Evolutionary conservation across 2,888 invertebrate genomes (phyloP).

Genomic region (Phaonia tiefii): DNA sequence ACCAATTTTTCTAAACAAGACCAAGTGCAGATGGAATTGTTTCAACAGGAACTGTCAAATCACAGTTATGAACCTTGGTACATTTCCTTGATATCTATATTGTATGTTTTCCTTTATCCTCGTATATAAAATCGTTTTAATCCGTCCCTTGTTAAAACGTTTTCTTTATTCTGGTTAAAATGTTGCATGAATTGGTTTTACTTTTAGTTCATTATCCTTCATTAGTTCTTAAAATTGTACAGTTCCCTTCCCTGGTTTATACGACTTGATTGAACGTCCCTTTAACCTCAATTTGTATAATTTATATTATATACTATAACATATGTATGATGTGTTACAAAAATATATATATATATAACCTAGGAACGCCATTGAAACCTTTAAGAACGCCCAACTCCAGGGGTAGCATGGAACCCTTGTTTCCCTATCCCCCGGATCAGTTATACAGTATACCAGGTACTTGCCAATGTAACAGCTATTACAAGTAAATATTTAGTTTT

Average conservation of each 20-base stretch:
- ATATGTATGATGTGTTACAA: constrained; percentile 28
- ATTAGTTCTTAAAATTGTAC: constrained; percentile 11
- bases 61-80: no score
- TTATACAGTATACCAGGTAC: constrained; percentile 82
- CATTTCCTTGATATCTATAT: no score
- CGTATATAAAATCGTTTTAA: no score
- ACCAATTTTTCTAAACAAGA: no score
- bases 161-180: no score
- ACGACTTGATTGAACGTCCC: neutral
- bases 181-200: constrained; percentile 55
- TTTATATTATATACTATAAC: neutral
- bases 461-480: constrained; percentile 48
- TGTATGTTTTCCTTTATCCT: no score
- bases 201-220: constrained; percentile 27
- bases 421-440: constrained; percentile 81
- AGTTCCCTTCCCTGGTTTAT: neutral
- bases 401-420: constrained; percentile 81
- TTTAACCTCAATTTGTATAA: constrained; percentile 20
- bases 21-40: no score
- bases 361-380: constrained; percentile 81
- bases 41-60: no score
- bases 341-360: constrained; percentile 31
- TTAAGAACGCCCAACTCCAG: constrained; percentile 81
- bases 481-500: neutral
- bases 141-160: no score